Percentiles rank a stretch among this genome's conserved stretches.
Evolutionary conservation across 1,140 invertebrate species (phyloP).

Genomic region (Drosophila melanogaster): DNA sequence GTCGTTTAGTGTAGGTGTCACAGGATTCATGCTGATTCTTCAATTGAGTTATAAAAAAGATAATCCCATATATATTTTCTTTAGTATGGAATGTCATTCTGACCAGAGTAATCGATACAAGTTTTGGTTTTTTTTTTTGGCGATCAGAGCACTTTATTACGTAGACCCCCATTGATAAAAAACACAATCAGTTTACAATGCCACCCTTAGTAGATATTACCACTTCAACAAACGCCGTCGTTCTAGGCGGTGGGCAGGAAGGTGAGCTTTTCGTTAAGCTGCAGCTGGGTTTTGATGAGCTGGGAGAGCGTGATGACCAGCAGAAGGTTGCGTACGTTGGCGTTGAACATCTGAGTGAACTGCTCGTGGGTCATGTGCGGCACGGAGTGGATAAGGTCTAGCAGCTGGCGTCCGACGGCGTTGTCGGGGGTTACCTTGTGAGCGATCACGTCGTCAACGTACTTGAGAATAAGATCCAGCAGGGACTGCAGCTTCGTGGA

Average conservation of each 20-base stretch:
- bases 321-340: conserved; percentile 97
- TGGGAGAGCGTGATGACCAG: conserved; percentile 98
- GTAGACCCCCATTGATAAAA: conserved; percentile 38
- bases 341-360: conserved; percentile 97
- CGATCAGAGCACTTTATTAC: conserved; percentile 63
- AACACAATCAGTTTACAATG: conserved; percentile 63
- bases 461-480: conserved; percentile 92
- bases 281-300: conserved; percentile 97
- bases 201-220: conserved; percentile 43
- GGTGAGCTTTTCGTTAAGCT: conserved; percentile 97
- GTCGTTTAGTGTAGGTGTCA: too few species aligned
- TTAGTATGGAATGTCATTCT: neutral
- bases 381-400: conserved; percentile 95
- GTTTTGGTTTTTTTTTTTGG: neutral
- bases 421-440: conserved; percentile 91
- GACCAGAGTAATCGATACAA: neutral
- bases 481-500: conserved; percentile 90
- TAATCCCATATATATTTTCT: too few species aligned
- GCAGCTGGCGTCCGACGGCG: conserved; percentile 92
- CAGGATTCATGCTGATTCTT: too few species aligned
- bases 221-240: neutral
- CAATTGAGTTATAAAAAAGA: too few species aligned
- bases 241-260: conserved; percentile 87
- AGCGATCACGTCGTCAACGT: conserved; percentile 94
- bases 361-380: conserved; percentile 95